phyloP scores from a whole-genome alignment of 2,888 invertebrate species.

The Leucozona laternaria region DNA sequence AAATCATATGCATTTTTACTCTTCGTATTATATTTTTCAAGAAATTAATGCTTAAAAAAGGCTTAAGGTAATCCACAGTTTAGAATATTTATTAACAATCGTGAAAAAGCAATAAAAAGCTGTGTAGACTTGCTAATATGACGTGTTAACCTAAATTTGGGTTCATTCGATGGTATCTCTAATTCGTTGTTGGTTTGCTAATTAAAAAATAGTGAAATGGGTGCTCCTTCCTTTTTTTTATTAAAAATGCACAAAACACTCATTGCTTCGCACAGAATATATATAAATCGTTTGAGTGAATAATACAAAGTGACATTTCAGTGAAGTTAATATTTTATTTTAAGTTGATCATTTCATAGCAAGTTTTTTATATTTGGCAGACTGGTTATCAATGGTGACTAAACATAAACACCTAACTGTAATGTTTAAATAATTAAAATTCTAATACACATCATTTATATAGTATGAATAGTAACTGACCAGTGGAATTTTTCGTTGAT shows the following conservation, averaged over 20 bases:
- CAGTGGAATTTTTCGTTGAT: constrained; percentile 25
- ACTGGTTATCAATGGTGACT: constrained; percentile 53
- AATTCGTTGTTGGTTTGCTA: constrained; percentile 55
- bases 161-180: constrained; percentile 44
- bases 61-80: constrained; percentile 48
- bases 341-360: background rate
- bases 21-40: constrained; percentile 9
- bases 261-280: background rate
- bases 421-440: constrained; percentile 53
- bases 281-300: background rate
- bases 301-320: background rate
- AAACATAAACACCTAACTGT: constrained; percentile 50
- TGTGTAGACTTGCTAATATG: constrained; percentile 7
- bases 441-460: background rate
- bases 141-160: constrained; percentile 57
- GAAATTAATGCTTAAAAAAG: constrained; percentile 20
- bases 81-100: background rate
- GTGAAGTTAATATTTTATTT: background rate
- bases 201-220: constrained; percentile 52
- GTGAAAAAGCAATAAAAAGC: constrained; percentile 7
- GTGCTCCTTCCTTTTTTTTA: constrained; percentile 31
- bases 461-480: background rate
- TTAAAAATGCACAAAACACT: background rate
- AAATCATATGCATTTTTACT: constrained; percentile 33
- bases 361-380: constrained; percentile 29